Conservation (phyloP, 2,113 vertebrate genomes). For the Solea senegalensis region DNA sequence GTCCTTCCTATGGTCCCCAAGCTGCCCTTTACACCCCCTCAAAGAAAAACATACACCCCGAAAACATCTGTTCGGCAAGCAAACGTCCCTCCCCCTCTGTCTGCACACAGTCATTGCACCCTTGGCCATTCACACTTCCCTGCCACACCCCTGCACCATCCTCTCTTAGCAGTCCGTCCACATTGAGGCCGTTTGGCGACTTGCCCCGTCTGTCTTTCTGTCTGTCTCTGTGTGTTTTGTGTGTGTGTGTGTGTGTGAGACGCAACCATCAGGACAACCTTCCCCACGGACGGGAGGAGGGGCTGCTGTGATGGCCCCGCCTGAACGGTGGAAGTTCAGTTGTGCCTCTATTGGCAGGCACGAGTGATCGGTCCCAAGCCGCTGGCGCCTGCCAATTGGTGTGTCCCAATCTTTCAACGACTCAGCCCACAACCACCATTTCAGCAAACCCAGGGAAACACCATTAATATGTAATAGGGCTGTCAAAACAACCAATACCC, state of each 20-base stretch:
- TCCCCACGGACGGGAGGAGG: slow-evolving; percentile 21
- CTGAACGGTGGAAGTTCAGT: slow-evolving; percentile 50
- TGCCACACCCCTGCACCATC: slow-evolving; percentile 50
- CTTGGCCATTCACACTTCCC: slow-evolving; percentile 44
- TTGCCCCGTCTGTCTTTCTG: slow-evolving; percentile 69
- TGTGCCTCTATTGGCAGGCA: slow-evolving; percentile 53
- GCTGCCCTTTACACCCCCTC: slow-evolving; percentile 69
- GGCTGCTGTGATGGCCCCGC: slow-evolving; percentile 38
- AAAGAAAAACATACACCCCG: slow-evolving; percentile 73
- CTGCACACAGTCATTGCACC: slow-evolving; percentile 40
- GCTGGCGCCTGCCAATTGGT: slow-evolving; percentile 45
- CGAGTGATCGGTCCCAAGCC: slow-evolving; percentile 44
- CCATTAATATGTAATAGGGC: slow-evolving; percentile 59
- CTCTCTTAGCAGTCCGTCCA: slow-evolving; percentile 58
- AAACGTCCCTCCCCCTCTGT: slow-evolving; percentile 39
- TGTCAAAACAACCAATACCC: too few relatives aligned
- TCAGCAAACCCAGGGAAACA: slow-evolving; percentile 52
- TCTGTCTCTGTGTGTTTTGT: slow-evolving; percentile 62
- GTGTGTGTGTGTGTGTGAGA: too few relatives aligned
- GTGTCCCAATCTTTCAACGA: slow-evolving; percentile 20
- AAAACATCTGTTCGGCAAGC: slow-evolving; percentile 77
- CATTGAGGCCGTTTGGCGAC: slow-evolving; percentile 52
- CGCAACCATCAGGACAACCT: slow-evolving; percentile 48
- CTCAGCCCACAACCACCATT: slow-evolving; percentile 31
- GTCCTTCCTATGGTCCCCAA: slow-evolving; percentile 54